A percentile compares a stretch with the other conserved stretches of the same genome.
Conservation (phyloP, 2,113 vertebrate species). For the Piaya cayana region DNA sequence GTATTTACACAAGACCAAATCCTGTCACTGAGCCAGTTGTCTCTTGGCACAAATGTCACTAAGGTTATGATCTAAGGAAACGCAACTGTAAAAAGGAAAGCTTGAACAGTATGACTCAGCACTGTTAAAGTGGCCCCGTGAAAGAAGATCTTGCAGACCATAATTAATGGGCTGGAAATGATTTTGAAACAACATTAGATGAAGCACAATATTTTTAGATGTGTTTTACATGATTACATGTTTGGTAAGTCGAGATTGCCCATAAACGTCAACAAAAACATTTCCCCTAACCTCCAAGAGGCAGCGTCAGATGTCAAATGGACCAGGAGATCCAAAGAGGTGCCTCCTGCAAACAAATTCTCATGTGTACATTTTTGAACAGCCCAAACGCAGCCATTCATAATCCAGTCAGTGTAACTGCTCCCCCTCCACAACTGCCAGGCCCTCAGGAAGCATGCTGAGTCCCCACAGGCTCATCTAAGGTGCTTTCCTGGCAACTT, state of each 20-base stretch:
- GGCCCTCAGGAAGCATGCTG: not conserved
- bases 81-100: not conserved
- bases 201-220: not conserved
- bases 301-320: not conserved
- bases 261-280: conserved; percentile 1
- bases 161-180: conserved; percentile 29
- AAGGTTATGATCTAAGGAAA: not conserved
- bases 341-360: not conserved
- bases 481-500: not conserved
- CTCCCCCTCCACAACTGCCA: rapidly evolving
- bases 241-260: not conserved
- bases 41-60: not conserved
- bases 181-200: not conserved
- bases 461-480: not conserved
- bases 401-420: not conserved
- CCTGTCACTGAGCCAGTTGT: not conserved
- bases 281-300: not conserved
- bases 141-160: not conserved
- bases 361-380: not conserved
- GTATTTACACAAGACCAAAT: not conserved
- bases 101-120: not conserved
- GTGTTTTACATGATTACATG: not conserved
- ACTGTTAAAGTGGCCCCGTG: not conserved
- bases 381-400: not conserved
- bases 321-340: too few species aligned